Conservation (phyloP, 2,113 vertebrate genomes). For the Heterotis niloticus region DNA sequence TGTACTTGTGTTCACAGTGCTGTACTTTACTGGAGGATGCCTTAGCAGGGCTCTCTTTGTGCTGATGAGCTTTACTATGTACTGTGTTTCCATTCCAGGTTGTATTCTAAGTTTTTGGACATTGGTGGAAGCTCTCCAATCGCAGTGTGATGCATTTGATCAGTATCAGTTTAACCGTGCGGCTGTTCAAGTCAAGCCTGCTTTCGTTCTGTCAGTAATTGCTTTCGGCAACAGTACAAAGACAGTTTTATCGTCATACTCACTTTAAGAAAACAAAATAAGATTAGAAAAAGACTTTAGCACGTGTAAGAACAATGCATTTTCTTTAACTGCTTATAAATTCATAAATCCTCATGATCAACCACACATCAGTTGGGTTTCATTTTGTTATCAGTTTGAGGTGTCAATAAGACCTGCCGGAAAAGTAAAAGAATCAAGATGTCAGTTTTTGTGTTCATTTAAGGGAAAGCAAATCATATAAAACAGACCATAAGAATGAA, state of each 20-base stretch:
- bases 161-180: constrained; percentile 12
- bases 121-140: constrained; percentile 11
- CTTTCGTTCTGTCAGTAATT: constrained; percentile 17
- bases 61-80: constrained; percentile 5
- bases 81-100: constrained; percentile 24
- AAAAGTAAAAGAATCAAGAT: constrained; percentile 25
- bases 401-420: constrained; percentile 10
- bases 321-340: constrained; percentile 9
- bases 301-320: constrained; percentile 5
- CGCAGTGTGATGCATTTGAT: constrained; percentile 7
- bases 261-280: constrained; percentile 13
- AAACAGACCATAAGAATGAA: not conserved
- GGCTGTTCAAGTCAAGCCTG: constrained; percentile 14
- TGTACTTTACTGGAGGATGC: not conserved
- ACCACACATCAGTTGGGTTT: constrained; percentile 16
- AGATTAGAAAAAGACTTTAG: not conserved
- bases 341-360: constrained; percentile 13
- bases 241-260: constrained; percentile 4
- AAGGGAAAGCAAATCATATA: not conserved
- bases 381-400: constrained; percentile 12
- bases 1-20: not conserved
- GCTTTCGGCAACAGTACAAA: constrained; percentile 10
- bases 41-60: not conserved
- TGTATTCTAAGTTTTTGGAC: constrained; percentile 19
- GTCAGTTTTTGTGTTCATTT: constrained; percentile 19